Conservation (phyloP, 2,797 vertebrate species). For the Somateria mollissima region DNA sequence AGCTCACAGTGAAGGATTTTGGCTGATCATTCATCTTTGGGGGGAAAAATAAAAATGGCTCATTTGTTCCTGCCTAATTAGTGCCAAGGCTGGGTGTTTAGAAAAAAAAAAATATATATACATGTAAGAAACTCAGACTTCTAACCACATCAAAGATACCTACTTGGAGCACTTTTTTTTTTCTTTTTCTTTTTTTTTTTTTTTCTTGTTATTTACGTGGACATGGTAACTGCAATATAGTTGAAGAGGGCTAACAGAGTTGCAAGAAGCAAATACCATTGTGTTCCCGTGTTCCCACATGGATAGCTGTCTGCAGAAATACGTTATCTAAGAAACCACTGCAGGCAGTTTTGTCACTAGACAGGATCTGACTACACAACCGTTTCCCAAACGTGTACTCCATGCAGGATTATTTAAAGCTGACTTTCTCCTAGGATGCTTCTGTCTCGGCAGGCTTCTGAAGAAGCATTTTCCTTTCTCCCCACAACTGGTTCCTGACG, state of each 20-base stretch:
- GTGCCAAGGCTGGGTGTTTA: background rate
- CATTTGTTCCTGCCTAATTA: background rate
- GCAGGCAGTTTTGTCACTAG: background rate
- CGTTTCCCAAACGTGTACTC: background rate
- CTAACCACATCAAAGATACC: background rate
- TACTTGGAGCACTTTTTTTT: background rate
- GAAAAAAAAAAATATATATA: background rate
- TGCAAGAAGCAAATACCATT: background rate
- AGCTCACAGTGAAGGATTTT: background rate
- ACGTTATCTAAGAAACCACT: background rate
- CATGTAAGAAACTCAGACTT: background rate
- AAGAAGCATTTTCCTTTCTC: background rate
- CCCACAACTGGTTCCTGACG: background rate
- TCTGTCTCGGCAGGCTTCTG: background rate
- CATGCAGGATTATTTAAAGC: background rate
- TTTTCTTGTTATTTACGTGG: background rate
- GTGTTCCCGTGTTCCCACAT: background rate
- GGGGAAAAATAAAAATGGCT: background rate
- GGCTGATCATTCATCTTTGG: background rate
- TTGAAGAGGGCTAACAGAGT: background rate
- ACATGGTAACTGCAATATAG: background rate
- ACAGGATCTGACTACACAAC: background rate
- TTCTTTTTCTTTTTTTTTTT: background rate
- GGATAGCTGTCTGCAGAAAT: background rate
- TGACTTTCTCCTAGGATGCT: background rate